Conservation (phyloP, 2,888 invertebrate species). For the Sphaerophoria rueppellii region DNA sequence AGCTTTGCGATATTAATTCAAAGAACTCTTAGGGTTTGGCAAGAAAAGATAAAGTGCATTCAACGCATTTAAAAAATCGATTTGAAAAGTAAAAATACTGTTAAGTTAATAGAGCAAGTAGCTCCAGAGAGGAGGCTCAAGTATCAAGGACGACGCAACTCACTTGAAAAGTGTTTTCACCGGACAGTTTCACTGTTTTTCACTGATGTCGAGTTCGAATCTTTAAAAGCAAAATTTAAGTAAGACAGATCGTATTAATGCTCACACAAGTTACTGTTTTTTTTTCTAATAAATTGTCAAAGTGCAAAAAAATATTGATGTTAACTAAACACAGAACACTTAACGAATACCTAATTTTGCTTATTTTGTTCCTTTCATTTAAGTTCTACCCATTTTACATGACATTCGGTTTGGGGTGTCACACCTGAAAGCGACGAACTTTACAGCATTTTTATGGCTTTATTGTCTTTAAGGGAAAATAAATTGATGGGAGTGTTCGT, state of each 20-base stretch:
- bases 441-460: constrained; percentile 38
- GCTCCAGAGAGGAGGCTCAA: neutral
- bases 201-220: too few species aligned
- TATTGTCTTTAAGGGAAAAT: constrained; percentile 11
- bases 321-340: constrained; percentile 1
- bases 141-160: neutral
- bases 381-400: neutral
- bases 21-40: neutral
- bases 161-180: neutral
- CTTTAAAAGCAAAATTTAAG: too few species aligned
- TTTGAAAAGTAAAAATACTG: neutral
- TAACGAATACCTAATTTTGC: neutral
- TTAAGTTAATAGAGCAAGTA: neutral
- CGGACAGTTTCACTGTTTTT: neutral
- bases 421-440: constrained; percentile 22
- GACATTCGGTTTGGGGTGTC: constrained; percentile 7
- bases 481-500: neutral
- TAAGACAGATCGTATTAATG: too few species aligned
- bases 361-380: neutral
- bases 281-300: too few species aligned
- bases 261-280: too few species aligned
- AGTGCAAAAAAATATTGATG: neutral
- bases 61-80: neutral
- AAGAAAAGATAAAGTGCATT: constrained; percentile 10
- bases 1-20: constrained; percentile 26